phyloP scores from a whole-genome alignment of 2,888 invertebrate species.

The Hybos culiciformis region DNA sequence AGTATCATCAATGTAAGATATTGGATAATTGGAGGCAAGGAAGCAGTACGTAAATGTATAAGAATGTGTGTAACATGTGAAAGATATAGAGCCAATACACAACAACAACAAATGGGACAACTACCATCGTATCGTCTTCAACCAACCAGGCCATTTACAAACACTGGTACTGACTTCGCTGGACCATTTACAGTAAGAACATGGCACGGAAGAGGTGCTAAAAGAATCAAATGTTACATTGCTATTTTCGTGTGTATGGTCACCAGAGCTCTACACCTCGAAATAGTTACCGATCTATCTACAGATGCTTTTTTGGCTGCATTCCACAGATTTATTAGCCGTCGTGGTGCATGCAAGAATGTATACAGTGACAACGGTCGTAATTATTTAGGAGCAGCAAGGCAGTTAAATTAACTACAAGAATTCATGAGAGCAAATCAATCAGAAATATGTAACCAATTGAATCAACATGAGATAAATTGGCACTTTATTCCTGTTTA shows the following conservation, averaged over 20 bases:
- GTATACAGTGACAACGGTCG: constrained; percentile 19
- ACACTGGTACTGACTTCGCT: constrained; percentile 17
- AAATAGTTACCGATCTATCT: constrained; percentile 17
- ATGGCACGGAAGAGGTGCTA: constrained; percentile 15
- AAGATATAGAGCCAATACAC: constrained; percentile 7
- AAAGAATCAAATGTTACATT: constrained; percentile 18
- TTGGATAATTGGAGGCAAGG: constrained; percentile 3
- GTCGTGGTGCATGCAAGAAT: constrained; percentile 16
- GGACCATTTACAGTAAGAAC: constrained; percentile 15
- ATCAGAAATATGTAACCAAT: background rate
- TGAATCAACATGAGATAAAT: background rate
- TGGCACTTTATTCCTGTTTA: constrained; percentile 13
- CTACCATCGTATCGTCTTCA: constrained; percentile 13
- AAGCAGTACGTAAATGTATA: background rate
- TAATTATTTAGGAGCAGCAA: constrained; percentile 3
- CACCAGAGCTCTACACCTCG: constrained; percentile 21
- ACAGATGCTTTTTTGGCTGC: constrained; percentile 20
- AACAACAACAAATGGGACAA: constrained; percentile 13
- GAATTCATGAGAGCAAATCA: background rate
- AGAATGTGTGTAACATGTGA: constrained; percentile 8
- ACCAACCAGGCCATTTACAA: constrained; percentile 14
- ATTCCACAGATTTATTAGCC: constrained; percentile 18
- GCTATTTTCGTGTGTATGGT: constrained; percentile 18
- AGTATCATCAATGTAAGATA: background rate
- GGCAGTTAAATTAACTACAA: background rate